Percentiles rank a stretch among this genome's conserved stretches.
phyloP scores from a whole-genome alignment of 2,797 vertebrate species.

The Pantherophis alleghaniensis region DNA sequence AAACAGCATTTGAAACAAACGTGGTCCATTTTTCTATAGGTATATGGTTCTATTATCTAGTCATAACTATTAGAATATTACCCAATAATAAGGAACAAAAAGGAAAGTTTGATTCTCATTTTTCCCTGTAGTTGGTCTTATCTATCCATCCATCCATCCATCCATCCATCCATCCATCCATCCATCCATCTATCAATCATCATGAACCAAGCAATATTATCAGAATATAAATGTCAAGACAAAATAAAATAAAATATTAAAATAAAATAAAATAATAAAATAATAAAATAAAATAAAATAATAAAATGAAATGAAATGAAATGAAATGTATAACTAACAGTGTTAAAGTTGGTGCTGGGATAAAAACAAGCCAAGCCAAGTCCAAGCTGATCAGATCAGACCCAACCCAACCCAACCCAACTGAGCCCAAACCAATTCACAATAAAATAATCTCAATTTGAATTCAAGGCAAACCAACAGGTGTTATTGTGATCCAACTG shows the following conservation, averaged over 20 bases:
- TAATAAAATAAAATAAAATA: too few species aligned
- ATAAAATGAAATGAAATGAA: not conserved
- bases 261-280: not conserved
- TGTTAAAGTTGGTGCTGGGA: not conserved
- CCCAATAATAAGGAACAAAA: not conserved
- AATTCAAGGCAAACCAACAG: not conserved
- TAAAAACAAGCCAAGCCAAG: not conserved
- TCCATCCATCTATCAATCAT: accelerated
- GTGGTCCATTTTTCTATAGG: not conserved
- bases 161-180: not conserved
- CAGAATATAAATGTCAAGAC: not conserved
- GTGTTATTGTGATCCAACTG: not conserved
- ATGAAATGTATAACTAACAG: not conserved
- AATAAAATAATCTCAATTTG: not conserved
- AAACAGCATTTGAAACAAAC: not conserved
- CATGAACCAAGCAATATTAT: not conserved
- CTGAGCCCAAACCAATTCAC: not conserved
- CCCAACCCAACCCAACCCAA: not conserved
- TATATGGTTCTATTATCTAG: not conserved
- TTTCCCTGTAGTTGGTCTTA: not conserved
- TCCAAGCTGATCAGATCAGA: not conserved
- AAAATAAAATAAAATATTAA: not conserved
- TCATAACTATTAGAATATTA: not conserved
- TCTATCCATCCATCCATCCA: not conserved
- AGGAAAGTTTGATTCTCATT: not conserved